Evolutionary conservation across 2,888 invertebrate genomes (phyloP).

Genomic region (Trachelus iudaicus): DNA sequence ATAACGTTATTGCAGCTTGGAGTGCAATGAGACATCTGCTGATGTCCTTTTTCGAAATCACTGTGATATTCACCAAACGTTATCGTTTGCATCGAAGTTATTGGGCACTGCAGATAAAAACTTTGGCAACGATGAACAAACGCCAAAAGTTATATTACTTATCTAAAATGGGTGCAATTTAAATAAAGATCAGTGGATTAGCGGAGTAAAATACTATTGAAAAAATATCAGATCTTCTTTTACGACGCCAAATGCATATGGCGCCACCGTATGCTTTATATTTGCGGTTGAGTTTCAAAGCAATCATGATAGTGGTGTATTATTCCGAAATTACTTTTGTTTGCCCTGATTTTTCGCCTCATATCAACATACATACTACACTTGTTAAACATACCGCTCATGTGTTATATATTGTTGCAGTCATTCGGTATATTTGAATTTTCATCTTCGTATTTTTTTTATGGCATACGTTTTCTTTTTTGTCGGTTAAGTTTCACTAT

Average conservation of each 20-base stretch:
- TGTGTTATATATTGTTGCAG: not conserved
- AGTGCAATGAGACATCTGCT: not conserved
- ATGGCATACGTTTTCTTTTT: slow-evolving; percentile 15
- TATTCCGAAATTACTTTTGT: not conserved
- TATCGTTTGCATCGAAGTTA: too few species aligned
- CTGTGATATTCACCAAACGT: too few species aligned
- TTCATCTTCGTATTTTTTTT: not conserved
- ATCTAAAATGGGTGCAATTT: not conserved
- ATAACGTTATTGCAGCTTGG: not conserved
- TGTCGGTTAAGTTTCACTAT: slow-evolving; percentile 15
- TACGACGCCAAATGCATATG: not conserved
- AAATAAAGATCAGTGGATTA: not conserved
- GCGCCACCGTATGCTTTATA: not conserved
- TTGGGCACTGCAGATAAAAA: too few species aligned
- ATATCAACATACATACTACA: too few species aligned
- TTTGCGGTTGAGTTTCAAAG: not conserved
- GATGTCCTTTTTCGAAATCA: too few species aligned
- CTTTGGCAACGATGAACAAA: not conserved
- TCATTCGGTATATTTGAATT: not conserved
- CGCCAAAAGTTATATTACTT: not conserved
- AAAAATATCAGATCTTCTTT: too few species aligned
- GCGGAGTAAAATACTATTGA: not conserved
- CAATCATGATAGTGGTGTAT: not conserved
- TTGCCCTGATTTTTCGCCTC: not conserved
- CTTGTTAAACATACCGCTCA: not conserved